phyloP scores from a whole-genome alignment of 2,113 vertebrate species.

The Propithecus coquereli region DNA sequence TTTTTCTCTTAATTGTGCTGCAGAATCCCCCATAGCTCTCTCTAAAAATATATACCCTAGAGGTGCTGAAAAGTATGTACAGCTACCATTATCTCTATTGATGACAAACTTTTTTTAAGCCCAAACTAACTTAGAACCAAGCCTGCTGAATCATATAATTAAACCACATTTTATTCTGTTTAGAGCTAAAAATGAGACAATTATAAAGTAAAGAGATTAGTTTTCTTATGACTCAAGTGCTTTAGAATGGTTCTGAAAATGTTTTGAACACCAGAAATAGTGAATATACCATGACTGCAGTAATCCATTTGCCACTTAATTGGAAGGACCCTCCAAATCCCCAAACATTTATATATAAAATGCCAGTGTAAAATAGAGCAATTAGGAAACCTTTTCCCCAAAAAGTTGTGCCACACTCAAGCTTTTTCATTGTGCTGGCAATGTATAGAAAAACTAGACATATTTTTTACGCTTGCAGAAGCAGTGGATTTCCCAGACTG shows the following conservation, averaged over 20 bases:
- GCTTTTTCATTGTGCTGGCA: neutral
- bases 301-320: neutral
- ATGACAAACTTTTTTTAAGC: neutral
- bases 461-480: neutral
- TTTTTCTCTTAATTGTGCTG: neutral
- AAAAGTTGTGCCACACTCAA: too few relatives aligned
- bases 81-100: neutral
- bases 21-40: neutral
- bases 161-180: neutral
- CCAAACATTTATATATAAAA: neutral
- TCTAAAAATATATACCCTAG: neutral
- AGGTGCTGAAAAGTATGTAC: neutral
- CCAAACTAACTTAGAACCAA: neutral
- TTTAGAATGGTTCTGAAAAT: neutral
- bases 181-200: neutral
- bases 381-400: neutral
- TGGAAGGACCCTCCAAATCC: neutral
- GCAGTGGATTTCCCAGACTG: neutral
- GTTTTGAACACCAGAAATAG: neutral
- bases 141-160: neutral
- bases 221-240: neutral
- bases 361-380: neutral
- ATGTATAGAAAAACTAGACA: neutral
- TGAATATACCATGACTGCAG: neutral
- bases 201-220: neutral